Percentiles rank a stretch among this genome's conserved stretches.
phyloP scores from a whole-genome alignment of 2,888 invertebrate species.

The Tyria jacobaeae region DNA sequence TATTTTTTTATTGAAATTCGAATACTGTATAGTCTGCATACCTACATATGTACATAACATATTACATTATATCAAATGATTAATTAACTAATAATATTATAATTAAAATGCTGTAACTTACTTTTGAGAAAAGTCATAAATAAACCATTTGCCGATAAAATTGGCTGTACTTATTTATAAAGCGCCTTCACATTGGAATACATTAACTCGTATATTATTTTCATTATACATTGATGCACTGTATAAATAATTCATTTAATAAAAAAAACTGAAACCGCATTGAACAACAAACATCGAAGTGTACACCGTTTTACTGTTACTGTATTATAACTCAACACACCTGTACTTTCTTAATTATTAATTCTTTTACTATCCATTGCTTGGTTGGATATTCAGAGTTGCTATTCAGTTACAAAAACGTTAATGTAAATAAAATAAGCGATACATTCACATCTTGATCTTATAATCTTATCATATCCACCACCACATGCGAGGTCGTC shows the following conservation, averaged over 20 bases:
- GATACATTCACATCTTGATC: slow-evolving; percentile 20
- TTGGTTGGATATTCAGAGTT: neutral
- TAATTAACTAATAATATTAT: no score
- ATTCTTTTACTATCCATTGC: slow-evolving; percentile 15
- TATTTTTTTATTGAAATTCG: no score
- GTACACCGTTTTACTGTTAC: slow-evolving; percentile 25
- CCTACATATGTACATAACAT: no score
- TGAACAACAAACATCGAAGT: slow-evolving; percentile 31
- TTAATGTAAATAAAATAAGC: slow-evolving; percentile 13
- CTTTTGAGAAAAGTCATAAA: slow-evolving; percentile 2
- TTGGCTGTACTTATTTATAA: neutral
- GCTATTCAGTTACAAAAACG: neutral
- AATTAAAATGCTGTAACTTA: no score
- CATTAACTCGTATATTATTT: slow-evolving; percentile 36
- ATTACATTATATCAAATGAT: no score
- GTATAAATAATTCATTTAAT: neutral
- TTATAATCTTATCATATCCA: slow-evolving; percentile 45
- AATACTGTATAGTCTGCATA: no score
- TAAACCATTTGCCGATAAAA: neutral
- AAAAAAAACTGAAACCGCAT: slow-evolving; percentile 15
- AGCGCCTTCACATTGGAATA: slow-evolving; percentile 8
- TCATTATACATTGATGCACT: slow-evolving; percentile 32
- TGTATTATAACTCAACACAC: slow-evolving; percentile 8
- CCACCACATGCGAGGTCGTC: slow-evolving; percentile 53
- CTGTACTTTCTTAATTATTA: neutral